Evolutionary conservation across 2,113 vertebrate species (phyloP).

Genomic region (Tricholaema leucomelas): DNA sequence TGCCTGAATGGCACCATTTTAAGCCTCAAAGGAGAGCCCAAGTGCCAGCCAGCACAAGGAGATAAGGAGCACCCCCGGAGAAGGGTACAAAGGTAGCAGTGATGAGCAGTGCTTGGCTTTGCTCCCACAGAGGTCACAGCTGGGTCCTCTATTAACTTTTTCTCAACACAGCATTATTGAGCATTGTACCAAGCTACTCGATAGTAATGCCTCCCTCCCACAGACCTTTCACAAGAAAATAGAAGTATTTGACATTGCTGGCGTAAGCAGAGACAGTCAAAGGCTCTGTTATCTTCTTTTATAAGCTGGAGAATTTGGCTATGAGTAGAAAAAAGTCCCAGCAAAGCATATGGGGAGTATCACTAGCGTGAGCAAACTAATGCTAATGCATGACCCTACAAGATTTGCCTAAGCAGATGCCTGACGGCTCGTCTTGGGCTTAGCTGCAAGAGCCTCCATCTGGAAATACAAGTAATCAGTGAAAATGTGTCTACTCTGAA

Average conservation of each 20-base stretch:
- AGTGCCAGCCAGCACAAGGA: conserved; percentile 59
- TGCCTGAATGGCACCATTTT: conserved; percentile 12
- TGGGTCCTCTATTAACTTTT: conserved; percentile 43
- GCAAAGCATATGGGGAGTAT: background rate
- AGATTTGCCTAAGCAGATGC: background rate
- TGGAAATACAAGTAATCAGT: background rate
- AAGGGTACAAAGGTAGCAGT: conserved; percentile 57
- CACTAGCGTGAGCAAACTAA: background rate
- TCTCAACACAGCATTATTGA: conserved; percentile 40
- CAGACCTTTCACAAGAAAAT: conserved; percentile 5
- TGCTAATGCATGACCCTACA: background rate
- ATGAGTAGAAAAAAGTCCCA: background rate
- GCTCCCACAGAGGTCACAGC: conserved; percentile 45
- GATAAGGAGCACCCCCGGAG: background rate
- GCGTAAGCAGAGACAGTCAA: background rate
- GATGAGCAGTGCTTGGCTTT: background rate
- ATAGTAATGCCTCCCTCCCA: background rate
- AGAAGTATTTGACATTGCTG: background rate
- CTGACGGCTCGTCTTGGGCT: background rate
- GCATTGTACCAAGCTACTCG: background rate
- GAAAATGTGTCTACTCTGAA: background rate
- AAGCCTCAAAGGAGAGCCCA: conserved; percentile 33
- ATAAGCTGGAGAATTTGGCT: background rate
- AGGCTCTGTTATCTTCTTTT: conserved; percentile 23
- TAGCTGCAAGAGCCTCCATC: background rate